Evolutionary conservation across 2,113 vertebrate genomes (phyloP).

Genomic region (Heloderma charlesbogerti): DNA sequence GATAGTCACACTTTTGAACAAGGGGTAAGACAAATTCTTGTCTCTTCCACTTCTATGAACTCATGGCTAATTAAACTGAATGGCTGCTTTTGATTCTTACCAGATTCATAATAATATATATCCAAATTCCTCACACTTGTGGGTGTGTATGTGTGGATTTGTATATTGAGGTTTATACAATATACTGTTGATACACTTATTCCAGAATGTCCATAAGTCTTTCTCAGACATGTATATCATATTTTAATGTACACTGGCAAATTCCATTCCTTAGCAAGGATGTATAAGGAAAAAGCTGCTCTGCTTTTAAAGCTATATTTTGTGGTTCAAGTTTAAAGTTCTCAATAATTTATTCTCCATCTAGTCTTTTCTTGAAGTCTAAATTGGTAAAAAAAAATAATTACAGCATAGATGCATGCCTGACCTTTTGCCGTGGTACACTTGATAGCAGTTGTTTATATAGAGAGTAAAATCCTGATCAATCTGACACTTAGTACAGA

Average conservation of each 20-base stretch:
- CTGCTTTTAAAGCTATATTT: constrained; percentile 34
- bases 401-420: constrained; percentile 47
- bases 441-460: constrained; percentile 71
- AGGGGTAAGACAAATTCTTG: not conserved
- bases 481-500: constrained; percentile 78
- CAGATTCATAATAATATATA: not conserved
- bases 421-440: constrained; percentile 54
- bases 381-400: constrained; percentile 62
- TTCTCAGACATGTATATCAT: not conserved
- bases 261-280: constrained; percentile 48
- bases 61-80: not conserved
- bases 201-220: not conserved
- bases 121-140: not conserved
- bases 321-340: constrained; percentile 60
- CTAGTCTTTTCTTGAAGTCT: constrained; percentile 52
- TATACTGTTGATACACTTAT: not conserved
- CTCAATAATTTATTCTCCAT: constrained; percentile 63
- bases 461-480: constrained; percentile 72
- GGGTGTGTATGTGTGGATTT: not conserved
- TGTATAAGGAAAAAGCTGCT: not conserved
- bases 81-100: not conserved
- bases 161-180: not conserved
- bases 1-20: not conserved
- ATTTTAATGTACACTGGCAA: constrained; percentile 24
- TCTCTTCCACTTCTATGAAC: not conserved